Percentiles rank a stretch among this genome's conserved stretches.
Evolutionary conservation across 2,797 vertebrate species (phyloP).

Genomic region (Cuculus canorus): DNA sequence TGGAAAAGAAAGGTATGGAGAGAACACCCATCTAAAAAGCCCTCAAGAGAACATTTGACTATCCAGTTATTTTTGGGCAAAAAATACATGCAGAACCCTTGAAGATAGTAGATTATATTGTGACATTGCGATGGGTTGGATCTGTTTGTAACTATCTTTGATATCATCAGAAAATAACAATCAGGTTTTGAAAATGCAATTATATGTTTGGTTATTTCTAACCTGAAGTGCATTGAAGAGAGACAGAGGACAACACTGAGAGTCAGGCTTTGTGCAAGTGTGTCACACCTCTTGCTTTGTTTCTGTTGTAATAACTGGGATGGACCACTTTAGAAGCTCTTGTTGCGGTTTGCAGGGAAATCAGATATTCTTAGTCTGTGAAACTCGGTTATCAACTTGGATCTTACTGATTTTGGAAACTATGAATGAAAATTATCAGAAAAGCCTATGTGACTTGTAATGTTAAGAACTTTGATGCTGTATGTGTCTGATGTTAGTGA

Average conservation of each 20-base stretch:
- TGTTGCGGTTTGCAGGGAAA: background rate
- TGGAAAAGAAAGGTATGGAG: background rate
- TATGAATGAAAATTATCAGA: background rate
- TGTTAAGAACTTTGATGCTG: background rate
- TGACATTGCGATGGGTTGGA: background rate
- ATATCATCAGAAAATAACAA: background rate
- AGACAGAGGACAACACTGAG: background rate
- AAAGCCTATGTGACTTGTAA: background rate
- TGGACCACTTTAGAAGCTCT: background rate
- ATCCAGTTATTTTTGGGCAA: background rate
- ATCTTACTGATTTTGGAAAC: background rate
- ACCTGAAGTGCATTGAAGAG: background rate
- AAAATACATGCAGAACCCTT: fast-evolving
- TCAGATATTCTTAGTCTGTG: background rate
- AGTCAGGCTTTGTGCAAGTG: background rate
- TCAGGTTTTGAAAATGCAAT: background rate
- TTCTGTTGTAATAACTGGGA: background rate
- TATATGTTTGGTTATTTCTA: background rate
- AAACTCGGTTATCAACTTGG: background rate
- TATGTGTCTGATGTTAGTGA: background rate
- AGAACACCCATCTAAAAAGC: background rate
- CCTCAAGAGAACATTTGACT: background rate
- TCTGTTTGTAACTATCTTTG: background rate
- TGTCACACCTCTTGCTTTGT: background rate
- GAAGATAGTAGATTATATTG: background rate